phyloP scores from a whole-genome alignment of 2,797 vertebrate species.

The Champsocephalus gunnari region DNA sequence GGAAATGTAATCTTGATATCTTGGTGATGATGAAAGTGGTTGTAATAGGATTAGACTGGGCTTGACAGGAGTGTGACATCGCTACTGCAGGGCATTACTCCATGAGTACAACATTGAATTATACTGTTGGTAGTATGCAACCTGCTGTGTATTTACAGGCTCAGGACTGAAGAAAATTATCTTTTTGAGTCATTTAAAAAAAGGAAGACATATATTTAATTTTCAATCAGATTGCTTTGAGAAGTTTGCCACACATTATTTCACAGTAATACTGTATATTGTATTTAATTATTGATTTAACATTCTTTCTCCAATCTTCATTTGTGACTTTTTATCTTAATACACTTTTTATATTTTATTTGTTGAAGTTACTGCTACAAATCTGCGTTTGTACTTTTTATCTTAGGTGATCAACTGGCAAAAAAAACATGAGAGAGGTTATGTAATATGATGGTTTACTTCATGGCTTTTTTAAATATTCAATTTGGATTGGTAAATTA shows the following conservation, averaged over 20 bases:
- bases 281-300: background rate
- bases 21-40: constrained; percentile 83
- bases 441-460: background rate
- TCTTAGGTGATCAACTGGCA: background rate
- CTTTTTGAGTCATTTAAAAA: background rate
- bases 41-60: constrained; percentile 80
- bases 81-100: constrained; percentile 60
- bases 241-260: background rate
- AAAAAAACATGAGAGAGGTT: background rate
- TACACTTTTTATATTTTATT: background rate
- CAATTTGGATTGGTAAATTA: no score
- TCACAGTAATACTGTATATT: background rate
- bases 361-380: background rate
- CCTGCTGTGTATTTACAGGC: background rate
- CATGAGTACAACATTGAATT: constrained; percentile 39
- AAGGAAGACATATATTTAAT: background rate
- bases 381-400: background rate
- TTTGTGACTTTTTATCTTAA: background rate
- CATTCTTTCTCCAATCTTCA: background rate
- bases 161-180: background rate
- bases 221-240: background rate
- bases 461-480: no score
- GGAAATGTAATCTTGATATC: constrained; percentile 79
- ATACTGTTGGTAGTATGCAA: constrained; percentile 21
- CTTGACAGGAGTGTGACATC: constrained; percentile 67